Base-by-base conservation (phyloP, 2,888 invertebrate species). In the Plebejus argus region DNA sequence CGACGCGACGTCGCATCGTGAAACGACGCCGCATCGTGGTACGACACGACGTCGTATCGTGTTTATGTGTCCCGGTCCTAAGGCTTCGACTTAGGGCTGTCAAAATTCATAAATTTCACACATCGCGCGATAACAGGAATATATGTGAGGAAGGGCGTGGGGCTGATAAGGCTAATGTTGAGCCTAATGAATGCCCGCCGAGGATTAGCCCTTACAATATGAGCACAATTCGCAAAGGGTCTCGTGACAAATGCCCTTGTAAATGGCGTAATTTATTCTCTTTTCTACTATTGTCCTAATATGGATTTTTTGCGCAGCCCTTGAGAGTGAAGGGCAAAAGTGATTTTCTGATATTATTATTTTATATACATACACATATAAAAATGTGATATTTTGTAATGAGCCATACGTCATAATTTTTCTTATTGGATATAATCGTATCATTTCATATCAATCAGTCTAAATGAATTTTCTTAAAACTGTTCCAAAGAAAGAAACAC, bases 201-300 rank as follows among this genome's bases (percentile, higher is more conserved):
- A 87, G 92, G 92, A 92, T 93, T 92, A 93, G 91, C 90, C 92
- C 89, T 89, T 92, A 92, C 92, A 90, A 91, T 92, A 92, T 91
- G 91, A 93, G 92, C 88, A 90, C 90, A 89, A 90, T 92, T 92
- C 90, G 88, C 86, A 87, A 88, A 86, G 90, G 88, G 90, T 88
- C 85, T 86, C 84, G 85, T 80, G 88, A 91, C 90, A 90, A 91
- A 91, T 91, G 86, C 86, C 80, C 82, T 84, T 83, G 85, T 86
- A 85, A 88, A 90, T 86, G 87, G 86, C 85, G 81, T 82, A 87
- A 90, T 91, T 90, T 90, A 89, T 90, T 84, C 58, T 53, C 76
- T 39, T 23, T 45, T 45, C 45, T 72, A 39, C 72, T 72, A 45
- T 53, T 53, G 28, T 74, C 53, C 23, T 45, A 45, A 74, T 74